Evolutionary conservation across 2,113 vertebrate genomes (phyloP).

Genomic region (Leptobrachium ailaonicum): DNA sequence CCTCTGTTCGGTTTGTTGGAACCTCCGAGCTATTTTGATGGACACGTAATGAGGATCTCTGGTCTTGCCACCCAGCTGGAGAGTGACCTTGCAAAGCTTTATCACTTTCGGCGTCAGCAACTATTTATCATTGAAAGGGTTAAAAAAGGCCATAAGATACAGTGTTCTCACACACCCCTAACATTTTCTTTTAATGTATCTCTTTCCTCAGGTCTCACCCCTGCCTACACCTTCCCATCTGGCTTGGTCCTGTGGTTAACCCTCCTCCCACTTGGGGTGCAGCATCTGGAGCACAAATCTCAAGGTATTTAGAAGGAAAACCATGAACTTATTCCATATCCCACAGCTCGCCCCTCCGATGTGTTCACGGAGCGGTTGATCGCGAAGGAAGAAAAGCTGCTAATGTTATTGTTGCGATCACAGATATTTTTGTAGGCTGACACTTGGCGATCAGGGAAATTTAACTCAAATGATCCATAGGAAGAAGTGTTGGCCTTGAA

Average conservation of each 20-base stretch:
- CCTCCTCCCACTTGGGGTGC: slow-evolving; percentile 23
- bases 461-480: not conserved
- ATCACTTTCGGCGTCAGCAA: not conserved
- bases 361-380: not conserved
- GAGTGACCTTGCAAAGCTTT: not conserved
- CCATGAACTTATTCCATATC: slow-evolving; percentile 5
- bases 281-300: slow-evolving; percentile 32
- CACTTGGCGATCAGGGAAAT: not conserved
- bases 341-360: not conserved
- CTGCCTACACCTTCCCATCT: slow-evolving; percentile 43
- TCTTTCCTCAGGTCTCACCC: slow-evolving; percentile 23
- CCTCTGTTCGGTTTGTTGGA: too few species aligned
- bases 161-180: slow-evolving; percentile 33
- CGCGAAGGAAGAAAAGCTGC: not conserved
- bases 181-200: not conserved
- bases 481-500: not conserved
- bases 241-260: slow-evolving; percentile 25
- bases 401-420: not conserved
- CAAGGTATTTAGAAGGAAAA: slow-evolving; percentile 21
- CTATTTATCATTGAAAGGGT: slow-evolving; percentile 13
- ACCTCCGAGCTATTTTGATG: too few species aligned
- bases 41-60: too few species aligned
- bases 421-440: not conserved
- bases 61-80: not conserved
- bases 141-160: not conserved